phyloP scores from a whole-genome alignment of 2,797 vertebrate genomes.

The Amblyopsis hoosieri region DNA sequence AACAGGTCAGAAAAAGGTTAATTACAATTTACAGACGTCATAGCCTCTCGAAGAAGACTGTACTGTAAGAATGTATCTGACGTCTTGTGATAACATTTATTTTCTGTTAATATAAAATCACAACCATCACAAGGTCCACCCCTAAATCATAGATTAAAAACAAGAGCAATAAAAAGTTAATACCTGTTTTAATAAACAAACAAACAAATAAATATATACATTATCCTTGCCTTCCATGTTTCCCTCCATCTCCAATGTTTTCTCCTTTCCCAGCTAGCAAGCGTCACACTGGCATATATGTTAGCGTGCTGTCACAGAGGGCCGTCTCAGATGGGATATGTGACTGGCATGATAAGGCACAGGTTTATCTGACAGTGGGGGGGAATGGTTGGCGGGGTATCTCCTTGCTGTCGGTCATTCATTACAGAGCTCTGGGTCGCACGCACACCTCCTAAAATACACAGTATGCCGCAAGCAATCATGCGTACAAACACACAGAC shows the following conservation, averaged over 20 bases:
- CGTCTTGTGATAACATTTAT: too few relatives aligned
- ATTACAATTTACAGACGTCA: background rate
- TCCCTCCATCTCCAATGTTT: conserved; percentile 3
- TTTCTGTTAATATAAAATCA: too few relatives aligned
- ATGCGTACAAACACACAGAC: background rate
- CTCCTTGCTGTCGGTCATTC: conserved; percentile 70
- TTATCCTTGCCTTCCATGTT: conserved; percentile 33
- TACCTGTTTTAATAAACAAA: conserved; percentile 7
- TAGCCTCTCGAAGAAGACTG: background rate
- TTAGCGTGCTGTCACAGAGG: conserved; percentile 76
- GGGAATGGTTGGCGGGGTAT: conserved; percentile 45
- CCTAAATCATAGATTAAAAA: background rate
- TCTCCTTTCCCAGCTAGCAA: conserved; percentile 58
- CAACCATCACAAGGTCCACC: background rate
- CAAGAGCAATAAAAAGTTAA: background rate
- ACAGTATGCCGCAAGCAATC: background rate
- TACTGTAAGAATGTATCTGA: too few relatives aligned
- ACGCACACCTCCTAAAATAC: conserved; percentile 32
- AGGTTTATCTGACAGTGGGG: conserved; percentile 77
- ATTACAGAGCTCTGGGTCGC: conserved; percentile 78
- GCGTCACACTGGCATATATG: conserved; percentile 67
- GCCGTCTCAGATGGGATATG: conserved; percentile 83
- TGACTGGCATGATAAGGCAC: conserved; percentile 83
- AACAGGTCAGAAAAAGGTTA: background rate
- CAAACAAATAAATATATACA: conserved; percentile 3